Evolutionary conservation across 2,797 vertebrate genomes (phyloP).

Genomic region (Taenioides sp.): DNA sequence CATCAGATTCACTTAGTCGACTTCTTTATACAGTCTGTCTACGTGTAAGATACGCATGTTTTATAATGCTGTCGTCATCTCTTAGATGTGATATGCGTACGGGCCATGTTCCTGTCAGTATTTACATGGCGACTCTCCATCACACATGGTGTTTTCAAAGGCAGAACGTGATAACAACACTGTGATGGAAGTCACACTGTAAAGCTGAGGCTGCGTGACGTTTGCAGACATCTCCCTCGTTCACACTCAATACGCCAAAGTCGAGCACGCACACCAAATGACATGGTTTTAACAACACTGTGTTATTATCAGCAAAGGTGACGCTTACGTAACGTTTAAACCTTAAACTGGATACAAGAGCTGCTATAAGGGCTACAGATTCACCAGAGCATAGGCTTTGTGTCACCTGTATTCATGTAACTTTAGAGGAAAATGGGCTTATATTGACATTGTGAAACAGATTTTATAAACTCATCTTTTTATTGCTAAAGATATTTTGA

Average conservation of each 20-base stretch:
- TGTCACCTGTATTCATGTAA: no score
- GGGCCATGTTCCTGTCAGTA: not conserved
- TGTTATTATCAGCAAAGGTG: slow-evolving; percentile 22
- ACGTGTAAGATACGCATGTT: no score
- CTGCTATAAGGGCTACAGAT: slow-evolving; percentile 8
- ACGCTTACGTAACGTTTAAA: not conserved
- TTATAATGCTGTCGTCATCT: no score
- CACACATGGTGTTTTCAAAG: slow-evolving; percentile 21
- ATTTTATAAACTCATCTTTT: no score
- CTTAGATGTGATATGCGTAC: no score
- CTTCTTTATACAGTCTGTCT: no score
- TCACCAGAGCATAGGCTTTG: not conserved
- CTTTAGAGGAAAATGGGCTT: no score
- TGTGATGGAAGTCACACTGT: slow-evolving; percentile 22
- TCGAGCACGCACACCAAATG: not conserved
- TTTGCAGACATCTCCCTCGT: slow-evolving; percentile 30
- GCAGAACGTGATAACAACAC: slow-evolving; percentile 22
- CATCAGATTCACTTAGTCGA: no score
- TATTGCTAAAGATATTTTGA: no score
- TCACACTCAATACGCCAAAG: slow-evolving; percentile 10
- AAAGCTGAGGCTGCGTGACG: slow-evolving; percentile 12
- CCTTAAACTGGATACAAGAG: slow-evolving; percentile 17
- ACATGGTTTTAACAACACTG: slow-evolving; percentile 17
- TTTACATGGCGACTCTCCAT: slow-evolving; percentile 37
- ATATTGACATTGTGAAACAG: no score